Conservation (phyloP, 2,888 invertebrate genomes). For the Pteria penguin region DNA sequence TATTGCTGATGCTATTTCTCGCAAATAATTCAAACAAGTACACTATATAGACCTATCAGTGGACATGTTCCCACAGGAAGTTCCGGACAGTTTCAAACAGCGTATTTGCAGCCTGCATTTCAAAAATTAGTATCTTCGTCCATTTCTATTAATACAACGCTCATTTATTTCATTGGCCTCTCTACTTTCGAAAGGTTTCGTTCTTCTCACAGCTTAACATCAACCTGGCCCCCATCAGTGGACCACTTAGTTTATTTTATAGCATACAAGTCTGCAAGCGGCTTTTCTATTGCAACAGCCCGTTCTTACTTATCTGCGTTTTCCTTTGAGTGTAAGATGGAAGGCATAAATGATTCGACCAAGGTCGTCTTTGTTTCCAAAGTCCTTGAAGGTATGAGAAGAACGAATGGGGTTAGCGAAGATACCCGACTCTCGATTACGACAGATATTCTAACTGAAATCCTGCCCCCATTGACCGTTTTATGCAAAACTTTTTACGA, state of each 20-base stretch:
- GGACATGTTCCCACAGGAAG: background rate
- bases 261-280: slow-evolving; percentile 8
- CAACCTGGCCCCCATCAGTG: slow-evolving; percentile 18
- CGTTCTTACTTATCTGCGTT: slow-evolving; percentile 9
- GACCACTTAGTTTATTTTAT: slow-evolving; percentile 15
- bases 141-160: slow-evolving; percentile 1
- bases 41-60: background rate
- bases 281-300: slow-evolving; percentile 6
- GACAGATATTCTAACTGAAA: background rate
- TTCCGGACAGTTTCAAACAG: background rate
- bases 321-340: too few relatives aligned
- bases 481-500: slow-evolving; percentile 35
- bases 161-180: background rate
- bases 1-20: slow-evolving; percentile 22
- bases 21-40: slow-evolving; percentile 8
- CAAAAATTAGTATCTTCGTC: background rate
- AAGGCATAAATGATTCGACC: background rate
- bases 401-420: background rate
- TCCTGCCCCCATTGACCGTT: background rate
- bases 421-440: slow-evolving; percentile 3
- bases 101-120: background rate
- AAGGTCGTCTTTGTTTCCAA: slow-evolving; percentile 15
- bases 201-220: background rate
- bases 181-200: background rate
- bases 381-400: background rate